Conservation (phyloP, 1,140 invertebrate species). For the Drosophila littoralis region DNA sequence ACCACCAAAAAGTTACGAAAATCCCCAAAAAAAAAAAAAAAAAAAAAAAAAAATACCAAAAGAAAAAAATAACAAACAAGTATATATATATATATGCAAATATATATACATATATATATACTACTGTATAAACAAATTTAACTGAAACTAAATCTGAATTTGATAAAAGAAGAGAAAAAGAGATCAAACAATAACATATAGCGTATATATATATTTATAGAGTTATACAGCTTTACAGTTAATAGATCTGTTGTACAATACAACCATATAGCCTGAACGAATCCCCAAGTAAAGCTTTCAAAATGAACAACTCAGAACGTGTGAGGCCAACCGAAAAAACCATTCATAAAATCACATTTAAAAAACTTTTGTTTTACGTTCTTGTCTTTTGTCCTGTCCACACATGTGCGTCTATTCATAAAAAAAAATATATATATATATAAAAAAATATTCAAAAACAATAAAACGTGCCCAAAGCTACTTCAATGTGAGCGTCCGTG, state of each 20-base stretch:
- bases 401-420: conserved; percentile 6
- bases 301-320: conserved; percentile 2
- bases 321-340: neutral
- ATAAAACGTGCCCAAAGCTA: too few species aligned
- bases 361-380: conserved; percentile 18
- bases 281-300: conserved; percentile 10
- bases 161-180: neutral
- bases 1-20: conserved; percentile 40
- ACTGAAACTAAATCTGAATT: conserved; percentile 1
- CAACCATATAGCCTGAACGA: conserved; percentile 18
- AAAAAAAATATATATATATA: neutral
- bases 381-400: conserved; percentile 34
- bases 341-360: conserved; percentile 25
- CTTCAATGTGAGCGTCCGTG: too few species aligned
- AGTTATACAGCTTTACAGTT: conserved; percentile 8
- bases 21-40: conserved; percentile 9
- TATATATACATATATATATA: conserved; percentile 20
- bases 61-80: neutral
- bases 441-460: neutral
- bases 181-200: conserved; percentile 8
- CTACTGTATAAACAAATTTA: conserved; percentile 11
- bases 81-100: neutral
- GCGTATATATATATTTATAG: neutral
- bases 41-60: conserved; percentile 17
- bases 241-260: conserved; percentile 27